Conservation (phyloP, 2,113 vertebrate genomes). For the Orthochromis malagaraziensis region DNA sequence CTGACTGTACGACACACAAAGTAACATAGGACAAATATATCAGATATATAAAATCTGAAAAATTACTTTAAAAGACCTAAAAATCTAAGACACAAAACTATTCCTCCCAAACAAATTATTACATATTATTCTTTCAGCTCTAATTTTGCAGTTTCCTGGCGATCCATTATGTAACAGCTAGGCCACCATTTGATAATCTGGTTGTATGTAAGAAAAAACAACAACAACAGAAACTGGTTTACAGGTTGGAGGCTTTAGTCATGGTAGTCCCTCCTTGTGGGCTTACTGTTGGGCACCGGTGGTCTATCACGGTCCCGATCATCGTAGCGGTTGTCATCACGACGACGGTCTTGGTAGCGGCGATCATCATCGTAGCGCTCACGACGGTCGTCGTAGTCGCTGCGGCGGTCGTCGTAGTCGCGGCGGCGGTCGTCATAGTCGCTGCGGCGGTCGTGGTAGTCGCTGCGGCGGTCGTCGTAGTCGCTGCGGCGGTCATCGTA, state of each 20-base stretch:
- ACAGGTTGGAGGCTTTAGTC: background rate
- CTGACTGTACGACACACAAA: background rate
- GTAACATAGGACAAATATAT: background rate
- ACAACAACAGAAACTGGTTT: background rate
- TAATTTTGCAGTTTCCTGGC: background rate
- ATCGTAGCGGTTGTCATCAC: background rate
- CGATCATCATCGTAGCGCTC: background rate
- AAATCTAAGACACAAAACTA: background rate
- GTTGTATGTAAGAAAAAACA: background rate
- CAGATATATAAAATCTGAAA: background rate
- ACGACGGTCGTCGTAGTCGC: background rate
- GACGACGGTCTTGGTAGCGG: background rate
- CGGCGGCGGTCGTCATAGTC: accelerated
- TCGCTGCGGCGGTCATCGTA: accelerated
- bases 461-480: accelerated
- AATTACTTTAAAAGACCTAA: background rate
- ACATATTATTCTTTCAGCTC: background rate
- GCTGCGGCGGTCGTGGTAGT: accelerated
- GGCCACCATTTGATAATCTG: background rate
- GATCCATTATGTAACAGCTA: background rate
- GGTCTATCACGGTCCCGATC: background rate
- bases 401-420: accelerated
- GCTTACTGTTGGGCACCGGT: background rate
- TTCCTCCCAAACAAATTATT: background rate
- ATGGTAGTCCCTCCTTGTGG: background rate